Conservation (phyloP, 2,888 invertebrate species). For the Unio pictorum region DNA sequence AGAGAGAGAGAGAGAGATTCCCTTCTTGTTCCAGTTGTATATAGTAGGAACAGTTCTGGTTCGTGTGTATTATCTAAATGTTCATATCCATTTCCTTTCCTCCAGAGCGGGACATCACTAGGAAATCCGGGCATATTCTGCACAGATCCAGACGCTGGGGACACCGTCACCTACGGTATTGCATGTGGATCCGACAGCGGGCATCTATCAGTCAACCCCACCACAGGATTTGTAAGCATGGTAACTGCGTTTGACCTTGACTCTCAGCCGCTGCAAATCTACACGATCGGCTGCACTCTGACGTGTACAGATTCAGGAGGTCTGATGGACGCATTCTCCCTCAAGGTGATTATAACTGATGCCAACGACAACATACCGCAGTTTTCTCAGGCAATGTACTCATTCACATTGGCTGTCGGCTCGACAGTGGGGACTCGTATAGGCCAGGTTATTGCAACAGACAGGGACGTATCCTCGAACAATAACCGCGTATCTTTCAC, state of each 20-base stretch:
- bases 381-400: conserved; percentile 5
- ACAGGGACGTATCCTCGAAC: conserved; percentile 23
- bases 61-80: neutral
- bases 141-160: conserved; percentile 21
- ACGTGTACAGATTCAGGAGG: conserved; percentile 26
- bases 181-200: conserved; percentile 13
- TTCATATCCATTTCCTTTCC: neutral
- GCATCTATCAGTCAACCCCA: conserved; percentile 17
- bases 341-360: conserved; percentile 24
- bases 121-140: conserved; percentile 16
- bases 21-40: conserved; percentile 1
- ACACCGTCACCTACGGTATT: conserved; percentile 17
- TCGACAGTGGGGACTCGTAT: conserved; percentile 7
- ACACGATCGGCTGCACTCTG: conserved; percentile 24
- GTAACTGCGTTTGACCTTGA: conserved; percentile 21
- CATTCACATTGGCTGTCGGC: neutral
- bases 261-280: conserved; percentile 8
- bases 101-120: conserved; percentile 18
- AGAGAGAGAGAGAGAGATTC: conserved; percentile 3
- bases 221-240: conserved; percentile 27
- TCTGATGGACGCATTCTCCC: conserved; percentile 14
- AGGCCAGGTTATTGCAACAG: conserved; percentile 15
- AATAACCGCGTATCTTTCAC: conserved; percentile 22
- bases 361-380: conserved; percentile 20
- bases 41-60: neutral